These are phyloP conservation scores for Gobiocypris rarus DNA, from an alignment of 2,113 vertebrate species.

Conservation along the genomic window DNA sequence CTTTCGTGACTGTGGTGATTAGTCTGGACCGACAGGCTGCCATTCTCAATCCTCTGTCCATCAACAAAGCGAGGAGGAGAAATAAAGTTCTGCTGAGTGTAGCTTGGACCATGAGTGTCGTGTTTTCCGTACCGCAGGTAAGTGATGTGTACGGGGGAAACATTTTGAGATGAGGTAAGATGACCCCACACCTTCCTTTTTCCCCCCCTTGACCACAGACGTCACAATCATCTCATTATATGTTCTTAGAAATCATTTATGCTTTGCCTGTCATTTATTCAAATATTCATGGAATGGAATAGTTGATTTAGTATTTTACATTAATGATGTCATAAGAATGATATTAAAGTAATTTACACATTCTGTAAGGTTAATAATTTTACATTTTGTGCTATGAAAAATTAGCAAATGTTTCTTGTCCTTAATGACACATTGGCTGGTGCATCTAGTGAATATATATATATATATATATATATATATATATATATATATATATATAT, in stretches of 20 bases:
- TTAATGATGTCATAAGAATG: background rate
- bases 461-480: too few species aligned
- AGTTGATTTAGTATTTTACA: background rate
- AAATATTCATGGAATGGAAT: background rate
- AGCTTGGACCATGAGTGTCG: conserved; percentile 82
- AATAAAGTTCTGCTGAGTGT: conserved; percentile 79
- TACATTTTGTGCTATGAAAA: too few species aligned
- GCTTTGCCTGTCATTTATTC: background rate
- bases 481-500: too few species aligned
- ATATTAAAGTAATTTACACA: too few species aligned
- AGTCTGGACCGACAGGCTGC: conserved; percentile 86
- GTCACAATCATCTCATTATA: too few species aligned
- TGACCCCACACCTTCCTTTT: too few species aligned
- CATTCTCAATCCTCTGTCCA: conserved; percentile 82
- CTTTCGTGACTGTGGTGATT: conserved; percentile 86
- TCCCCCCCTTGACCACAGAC: too few species aligned
- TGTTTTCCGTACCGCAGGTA: conserved; percentile 84
- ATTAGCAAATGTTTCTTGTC: too few species aligned
- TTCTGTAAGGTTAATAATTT: too few species aligned
- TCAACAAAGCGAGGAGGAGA: conserved; percentile 75
- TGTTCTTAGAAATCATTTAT: background rate
- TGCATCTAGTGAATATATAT: too few species aligned
- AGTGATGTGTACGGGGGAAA: background rate
- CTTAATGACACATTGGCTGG: too few species aligned
- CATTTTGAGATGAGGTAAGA: background rate